Evolutionary conservation across 2,888 invertebrate species (phyloP), one percentile per base, ranked within the genome.

Genomic region (Drosophila kuntzei): DNA sequence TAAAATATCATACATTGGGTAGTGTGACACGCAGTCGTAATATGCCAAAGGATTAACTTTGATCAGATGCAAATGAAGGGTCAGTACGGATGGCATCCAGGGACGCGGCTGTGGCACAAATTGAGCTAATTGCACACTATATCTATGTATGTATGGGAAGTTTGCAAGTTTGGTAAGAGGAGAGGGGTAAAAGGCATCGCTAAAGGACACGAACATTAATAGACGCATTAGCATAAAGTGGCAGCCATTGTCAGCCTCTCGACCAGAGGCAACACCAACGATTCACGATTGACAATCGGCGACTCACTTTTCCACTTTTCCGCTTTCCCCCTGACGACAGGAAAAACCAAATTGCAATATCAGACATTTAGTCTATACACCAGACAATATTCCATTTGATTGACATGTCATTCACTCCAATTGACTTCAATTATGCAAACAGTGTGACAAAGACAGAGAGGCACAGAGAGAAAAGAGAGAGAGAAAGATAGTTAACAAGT

Each of bases 91-190:
- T 44, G n/a, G 46, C 54, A 67, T 20, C 72, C 16, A 55, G 72
- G 76, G 76, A 72, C 61, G 61, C 43, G 54, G 54, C 59, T 63
- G 53, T 51, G 70, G 75, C 80, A 78, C 82, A 84, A 87, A 86
- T 87, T 87, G 87, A 87, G 83, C 89, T 87, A 87, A 87, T 87
- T 87, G 87, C 87, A 79, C 70, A 71, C 79, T 74, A 80, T 76
- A 83, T 81, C 80, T n/a, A n/a, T n/a, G n/a, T n/a, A n/a, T n/a
- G n/a, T n/a, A n/a, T n/a, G n/a, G 39, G 22, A 16, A 37, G 32
- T 16, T 4, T 9, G 8, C 25, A 18, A 37, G 18, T 7, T 8
- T 9, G 25, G 1, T 6, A 27, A 27, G 16, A 5, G 16, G 53
- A n/a, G 51, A 47, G 36, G 34, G 36, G 54, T 11, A 44, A 53